phyloP scores from a whole-genome alignment of 2,888 invertebrate species.

The Mamestra brassicae region DNA sequence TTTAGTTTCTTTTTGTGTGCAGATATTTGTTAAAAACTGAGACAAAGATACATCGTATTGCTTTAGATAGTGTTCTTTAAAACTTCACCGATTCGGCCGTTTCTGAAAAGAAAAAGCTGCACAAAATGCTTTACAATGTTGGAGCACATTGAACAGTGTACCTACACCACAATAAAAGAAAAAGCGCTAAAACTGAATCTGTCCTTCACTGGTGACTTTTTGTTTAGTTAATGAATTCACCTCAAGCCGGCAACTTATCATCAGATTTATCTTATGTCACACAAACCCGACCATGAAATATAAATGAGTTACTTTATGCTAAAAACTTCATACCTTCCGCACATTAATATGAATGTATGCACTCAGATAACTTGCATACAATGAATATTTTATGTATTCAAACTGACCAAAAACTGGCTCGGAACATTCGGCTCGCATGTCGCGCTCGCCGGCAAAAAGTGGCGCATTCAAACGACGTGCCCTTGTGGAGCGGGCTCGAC shows the following conservation, averaged over 20 bases:
- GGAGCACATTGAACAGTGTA: background rate
- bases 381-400: slow-evolving; percentile 87
- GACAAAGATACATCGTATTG: background rate
- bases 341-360: slow-evolving; percentile 67
- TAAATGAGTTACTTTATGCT: slow-evolving; percentile 61
- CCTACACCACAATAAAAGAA: background rate
- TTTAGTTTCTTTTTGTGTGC: background rate
- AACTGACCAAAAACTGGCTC: slow-evolving; percentile 76
- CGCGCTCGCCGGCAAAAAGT: slow-evolving; percentile 73
- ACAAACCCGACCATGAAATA: slow-evolving; percentile 45
- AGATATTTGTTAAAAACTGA: background rate
- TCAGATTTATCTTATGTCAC: slow-evolving; percentile 35
- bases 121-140: too few relatives aligned
- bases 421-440: slow-evolving; percentile 65
- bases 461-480: slow-evolving; percentile 74
- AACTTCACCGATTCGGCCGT: background rate
- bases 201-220: slow-evolving; percentile 1
- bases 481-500: slow-evolving; percentile 65
- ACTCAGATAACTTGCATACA: slow-evolving; percentile 68
- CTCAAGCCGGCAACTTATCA: background rate
- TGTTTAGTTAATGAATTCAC: slow-evolving; percentile 33
- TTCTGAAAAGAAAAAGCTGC: background rate
- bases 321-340: slow-evolving; percentile 63
- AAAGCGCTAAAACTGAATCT: slow-evolving; percentile 18
- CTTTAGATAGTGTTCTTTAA: background rate